Evolutionary conservation across 2,888 invertebrate species (phyloP).

Genomic region (Meghimatium bilineatum): DNA sequence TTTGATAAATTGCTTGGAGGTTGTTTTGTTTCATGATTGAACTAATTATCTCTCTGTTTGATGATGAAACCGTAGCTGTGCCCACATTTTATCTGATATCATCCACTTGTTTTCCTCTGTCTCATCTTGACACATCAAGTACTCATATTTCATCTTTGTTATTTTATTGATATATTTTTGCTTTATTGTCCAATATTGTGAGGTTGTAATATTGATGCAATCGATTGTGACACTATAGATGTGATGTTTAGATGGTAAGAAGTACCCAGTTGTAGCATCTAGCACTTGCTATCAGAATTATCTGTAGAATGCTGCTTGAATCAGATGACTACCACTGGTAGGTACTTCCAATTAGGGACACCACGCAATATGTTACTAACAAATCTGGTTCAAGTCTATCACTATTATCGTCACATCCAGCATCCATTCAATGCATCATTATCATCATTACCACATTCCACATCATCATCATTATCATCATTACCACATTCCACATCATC

Average conservation of each 20-base stretch:
- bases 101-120: no score
- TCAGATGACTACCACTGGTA: background rate
- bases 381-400: background rate
- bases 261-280: conserved; percentile 1
- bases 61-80: no score
- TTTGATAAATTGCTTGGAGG: no score
- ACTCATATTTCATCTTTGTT: no score
- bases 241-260: background rate
- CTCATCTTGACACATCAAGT: no score
- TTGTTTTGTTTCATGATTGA: no score
- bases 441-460: conserved; percentile 17
- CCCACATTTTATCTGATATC: no score
- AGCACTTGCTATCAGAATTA: background rate
- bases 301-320: background rate
- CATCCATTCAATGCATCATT: background rate
- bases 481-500: background rate
- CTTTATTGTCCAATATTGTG: no score
- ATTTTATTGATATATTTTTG: no score
- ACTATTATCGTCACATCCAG: conserved; percentile 22
- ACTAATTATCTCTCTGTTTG: no score
- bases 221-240: background rate
- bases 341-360: conserved; percentile 28
- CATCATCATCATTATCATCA: conserved; percentile 22
- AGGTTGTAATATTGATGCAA: conserved; percentile 2
- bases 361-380: conserved; percentile 22